Evolutionary conservation across 2,888 invertebrate genomes (phyloP), one percentile per base, ranked within the genome.

Genomic region (Tinea trinotella): DNA sequence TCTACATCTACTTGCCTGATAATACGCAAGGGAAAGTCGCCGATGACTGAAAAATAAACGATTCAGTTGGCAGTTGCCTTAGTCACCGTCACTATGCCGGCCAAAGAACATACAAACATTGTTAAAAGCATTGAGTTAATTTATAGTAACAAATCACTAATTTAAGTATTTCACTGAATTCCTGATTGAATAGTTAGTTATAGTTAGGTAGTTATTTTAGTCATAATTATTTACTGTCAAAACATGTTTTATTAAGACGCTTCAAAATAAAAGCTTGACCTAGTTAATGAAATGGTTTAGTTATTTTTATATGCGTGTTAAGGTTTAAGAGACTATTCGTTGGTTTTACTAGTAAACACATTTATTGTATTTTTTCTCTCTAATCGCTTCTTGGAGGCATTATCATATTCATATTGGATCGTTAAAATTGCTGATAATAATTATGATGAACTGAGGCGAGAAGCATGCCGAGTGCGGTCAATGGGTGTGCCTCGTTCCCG

Each of bases 401-500:
- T n/a, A n/a, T n/a, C n/a, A n/a, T n/a, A n/a, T n/a, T n/a, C n/a
- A n/a, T n/a, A n/a, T n/a, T n/a, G n/a, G n/a, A n/a, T n/a, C n/a
- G n/a, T n/a, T n/a, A n/a, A n/a, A n/a, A n/a, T n/a, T n/a, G n/a
- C n/a, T n/a, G n/a, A n/a, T n/a, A n/a, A n/a, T n/a, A n/a, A n/a
- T n/a, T n/a, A n/a, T n/a, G n/a, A n/a, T n/a, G n/a, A n/a, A 44
- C 4, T 13, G 44, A 12, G 3, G 44, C 44, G 46, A 19, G 46
- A 19, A 19, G 17, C 44, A 17, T 44, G 44, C 18, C 44, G 17
- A 12, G 44, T 44, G 44, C 18, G 15, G 44, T 12, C n/a, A 35
- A 5, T 35, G 15, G 40, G 67, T 66, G 64, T 62, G 68, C 64
- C 59, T 59, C 68, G 84, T 83, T 81, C 74, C 83, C 82, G 74